phyloP scores from a whole-genome alignment of 2,888 invertebrate genomes.

The Ennomos erosarius region DNA sequence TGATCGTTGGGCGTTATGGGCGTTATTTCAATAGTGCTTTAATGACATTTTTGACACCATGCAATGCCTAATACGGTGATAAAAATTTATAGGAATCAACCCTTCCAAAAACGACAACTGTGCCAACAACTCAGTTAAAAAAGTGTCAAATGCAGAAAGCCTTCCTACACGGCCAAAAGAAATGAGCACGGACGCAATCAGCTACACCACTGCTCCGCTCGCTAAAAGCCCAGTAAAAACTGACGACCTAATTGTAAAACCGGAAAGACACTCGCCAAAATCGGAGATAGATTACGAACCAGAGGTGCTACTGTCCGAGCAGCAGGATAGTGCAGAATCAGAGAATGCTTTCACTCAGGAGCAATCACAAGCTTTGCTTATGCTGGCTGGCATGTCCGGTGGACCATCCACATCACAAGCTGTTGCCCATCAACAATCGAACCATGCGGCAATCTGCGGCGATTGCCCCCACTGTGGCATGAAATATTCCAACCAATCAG shows the following conservation, averaged over 20 bases:
- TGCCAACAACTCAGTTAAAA: constrained; percentile 68
- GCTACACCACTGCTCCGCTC: constrained; percentile 55
- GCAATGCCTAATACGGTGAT: too few relatives aligned
- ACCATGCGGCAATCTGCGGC: constrained; percentile 84
- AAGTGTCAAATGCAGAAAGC: constrained; percentile 64
- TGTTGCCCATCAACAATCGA: constrained; percentile 72
- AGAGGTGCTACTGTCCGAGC: constrained; percentile 77
- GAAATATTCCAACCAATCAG: constrained; percentile 89
- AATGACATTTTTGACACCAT: too few relatives aligned
- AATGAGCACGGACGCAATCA: constrained; percentile 57
- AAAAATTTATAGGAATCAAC: constrained; percentile 70
- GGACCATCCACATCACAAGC: constrained; percentile 77
- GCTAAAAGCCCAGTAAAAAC: constrained; percentile 71
- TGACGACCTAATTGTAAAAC: constrained; percentile 71
- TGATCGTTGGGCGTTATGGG: too few relatives aligned
- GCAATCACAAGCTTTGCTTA: constrained; percentile 70
- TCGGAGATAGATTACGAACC: constrained; percentile 79
- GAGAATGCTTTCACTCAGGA: constrained; percentile 68
- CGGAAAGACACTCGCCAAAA: constrained; percentile 77
- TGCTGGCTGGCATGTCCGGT: constrained; percentile 74
- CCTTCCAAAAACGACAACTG: constrained; percentile 74
- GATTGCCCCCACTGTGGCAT: constrained; percentile 89
- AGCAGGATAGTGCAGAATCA: constrained; percentile 70
- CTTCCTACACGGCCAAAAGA: constrained; percentile 67
- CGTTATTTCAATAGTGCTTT: too few relatives aligned